Percentiles rank a stretch among this genome's conserved stretches.
Conservation (phyloP, 2,113 vertebrate species). For the Prionailurus bengalensis region DNA sequence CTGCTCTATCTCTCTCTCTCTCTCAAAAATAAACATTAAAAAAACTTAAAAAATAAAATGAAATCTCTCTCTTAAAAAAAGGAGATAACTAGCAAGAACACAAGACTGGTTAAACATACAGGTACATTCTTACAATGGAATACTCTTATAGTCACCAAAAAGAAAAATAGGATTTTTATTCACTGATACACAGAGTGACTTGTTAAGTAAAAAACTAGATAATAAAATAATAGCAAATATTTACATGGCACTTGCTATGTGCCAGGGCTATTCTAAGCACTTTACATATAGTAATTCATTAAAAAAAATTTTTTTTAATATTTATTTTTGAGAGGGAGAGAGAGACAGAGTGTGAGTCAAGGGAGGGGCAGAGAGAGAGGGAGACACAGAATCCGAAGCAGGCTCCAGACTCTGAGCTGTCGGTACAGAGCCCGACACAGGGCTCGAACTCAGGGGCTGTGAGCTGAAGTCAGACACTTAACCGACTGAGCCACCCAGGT, state of each 20-base stretch:
- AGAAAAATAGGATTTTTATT: not conserved
- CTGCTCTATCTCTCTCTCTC: no score
- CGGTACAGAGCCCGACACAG: fast-evolving
- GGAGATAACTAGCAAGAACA: not conserved
- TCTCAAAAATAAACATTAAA: no score
- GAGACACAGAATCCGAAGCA: no score
- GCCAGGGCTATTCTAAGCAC: not conserved
- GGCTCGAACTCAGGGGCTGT: no score
- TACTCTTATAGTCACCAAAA: not conserved
- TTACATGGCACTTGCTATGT: not conserved
- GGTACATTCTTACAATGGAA: not conserved
- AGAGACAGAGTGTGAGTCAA: no score
- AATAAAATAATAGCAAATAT: not conserved
- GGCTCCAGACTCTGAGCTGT: no score
- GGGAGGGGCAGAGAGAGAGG: no score
- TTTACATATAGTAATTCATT: not conserved
- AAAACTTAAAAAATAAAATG: no score
- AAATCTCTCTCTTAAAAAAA: not conserved
- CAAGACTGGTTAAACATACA: not conserved
- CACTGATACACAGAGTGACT: not conserved
- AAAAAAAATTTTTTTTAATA: no score
- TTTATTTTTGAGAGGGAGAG: no score
- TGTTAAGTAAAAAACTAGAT: not conserved
- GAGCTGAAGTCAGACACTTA: no score
- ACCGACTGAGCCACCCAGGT: no score